Percentiles rank a stretch among this genome's conserved stretches.
Conservation (phyloP, 37 sponge, comb jelly and placozoan species). For the Halisarca cf. caerulea region DNA sequence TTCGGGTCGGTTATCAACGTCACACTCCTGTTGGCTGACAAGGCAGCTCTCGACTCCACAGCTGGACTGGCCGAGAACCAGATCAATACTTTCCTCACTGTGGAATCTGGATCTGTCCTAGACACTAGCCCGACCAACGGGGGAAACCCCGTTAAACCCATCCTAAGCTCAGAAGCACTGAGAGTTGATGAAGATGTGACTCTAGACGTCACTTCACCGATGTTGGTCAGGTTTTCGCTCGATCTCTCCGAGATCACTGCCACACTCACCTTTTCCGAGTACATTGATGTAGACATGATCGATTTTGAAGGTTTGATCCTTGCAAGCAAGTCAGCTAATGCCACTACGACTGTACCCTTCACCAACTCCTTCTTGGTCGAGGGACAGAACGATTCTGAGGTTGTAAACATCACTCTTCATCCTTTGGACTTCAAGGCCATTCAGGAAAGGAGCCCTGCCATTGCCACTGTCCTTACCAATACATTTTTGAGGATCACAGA, state of each 20-base stretch:
- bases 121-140: conserved; percentile 77
- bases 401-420: conserved; percentile 54
- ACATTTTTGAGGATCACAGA: conserved; percentile 50
- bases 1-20: conserved; percentile 59
- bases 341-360: conserved; percentile 24
- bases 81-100: conserved; percentile 63
- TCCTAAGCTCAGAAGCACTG: conserved; percentile 35
- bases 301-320: conserved; percentile 28
- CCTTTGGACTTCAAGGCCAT: conserved; percentile 66
- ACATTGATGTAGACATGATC: conserved; percentile 56
- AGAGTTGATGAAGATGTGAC: conserved; percentile 33
- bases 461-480: conserved; percentile 49
- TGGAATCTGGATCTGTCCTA: conserved; percentile 48
- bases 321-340: conserved; percentile 17
- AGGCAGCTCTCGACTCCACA: conserved; percentile 50
- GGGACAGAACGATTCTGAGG: conserved; percentile 55
- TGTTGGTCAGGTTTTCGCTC: conserved; percentile 45
- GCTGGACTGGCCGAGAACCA: conserved; percentile 48
- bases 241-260: conserved; percentile 57
- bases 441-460: conserved; percentile 24
- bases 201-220: conserved; percentile 64
- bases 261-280: conserved; percentile 84
- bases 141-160: conserved; percentile 49
- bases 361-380: conserved; percentile 41
- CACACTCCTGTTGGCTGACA: conserved; percentile 48